phyloP scores from a whole-genome alignment of 2,888 invertebrate genomes.

The Watsonalla binaria region DNA sequence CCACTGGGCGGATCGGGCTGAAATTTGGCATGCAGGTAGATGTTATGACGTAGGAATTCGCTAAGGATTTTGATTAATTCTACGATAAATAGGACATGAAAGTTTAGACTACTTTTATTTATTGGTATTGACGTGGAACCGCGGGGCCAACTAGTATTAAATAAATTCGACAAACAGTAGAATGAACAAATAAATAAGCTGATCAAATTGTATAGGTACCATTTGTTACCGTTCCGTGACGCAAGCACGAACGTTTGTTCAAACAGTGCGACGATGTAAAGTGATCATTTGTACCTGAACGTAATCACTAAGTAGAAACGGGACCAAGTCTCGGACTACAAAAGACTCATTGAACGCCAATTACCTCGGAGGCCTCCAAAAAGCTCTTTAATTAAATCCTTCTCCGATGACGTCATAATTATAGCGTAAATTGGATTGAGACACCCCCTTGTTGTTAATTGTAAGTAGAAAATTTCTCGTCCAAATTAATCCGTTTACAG shows the following conservation, averaged over 20 bases:
- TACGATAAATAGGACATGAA: too few relatives aligned
- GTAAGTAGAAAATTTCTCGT: constrained; percentile 60
- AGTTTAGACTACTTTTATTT: too few relatives aligned
- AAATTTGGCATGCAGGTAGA: too few relatives aligned
- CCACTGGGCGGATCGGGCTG: too few relatives aligned
- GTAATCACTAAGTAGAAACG: constrained; percentile 64
- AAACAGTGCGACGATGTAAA: constrained; percentile 21
- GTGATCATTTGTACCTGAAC: constrained; percentile 39
- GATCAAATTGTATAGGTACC: too few relatives aligned
- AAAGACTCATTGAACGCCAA: constrained; percentile 76
- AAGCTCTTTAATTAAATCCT: constrained; percentile 78
- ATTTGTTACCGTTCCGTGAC: not conserved
- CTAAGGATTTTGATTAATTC: too few relatives aligned
- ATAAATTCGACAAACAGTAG: too few relatives aligned
- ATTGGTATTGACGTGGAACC: too few relatives aligned
- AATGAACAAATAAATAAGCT: too few relatives aligned
- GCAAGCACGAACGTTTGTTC: not conserved
- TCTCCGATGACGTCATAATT: constrained; percentile 78
- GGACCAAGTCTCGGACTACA: constrained; percentile 61
- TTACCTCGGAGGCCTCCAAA: constrained; percentile 71
- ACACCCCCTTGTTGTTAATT: constrained; percentile 69
- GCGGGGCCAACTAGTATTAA: too few relatives aligned
- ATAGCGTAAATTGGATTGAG: constrained; percentile 71
- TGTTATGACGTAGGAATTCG: too few relatives aligned
- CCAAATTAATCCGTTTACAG: constrained; percentile 53